A percentile compares a stretch with the other conserved stretches of the same genome.
phyloP scores from a whole-genome alignment of 2,888 invertebrate genomes.

The Mimumesa dahlbomi region DNA sequence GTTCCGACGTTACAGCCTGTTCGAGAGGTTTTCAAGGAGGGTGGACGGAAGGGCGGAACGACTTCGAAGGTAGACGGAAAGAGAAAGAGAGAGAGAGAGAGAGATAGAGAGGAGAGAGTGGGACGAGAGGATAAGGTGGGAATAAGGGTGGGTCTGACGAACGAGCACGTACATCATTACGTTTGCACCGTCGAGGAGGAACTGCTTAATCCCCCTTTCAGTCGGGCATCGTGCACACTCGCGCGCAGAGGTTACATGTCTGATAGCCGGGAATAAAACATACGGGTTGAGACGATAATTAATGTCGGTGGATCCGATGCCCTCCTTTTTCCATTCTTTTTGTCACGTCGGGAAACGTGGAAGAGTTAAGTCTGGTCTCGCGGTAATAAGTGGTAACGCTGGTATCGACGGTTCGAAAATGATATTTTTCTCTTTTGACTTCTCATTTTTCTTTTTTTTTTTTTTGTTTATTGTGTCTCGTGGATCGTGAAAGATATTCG shows the following conservation, averaged over 20 bases:
- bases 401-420: no score
- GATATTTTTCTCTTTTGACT: no score
- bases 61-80: no score
- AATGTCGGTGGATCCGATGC: slow-evolving; percentile 1
- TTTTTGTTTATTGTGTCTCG: no score
- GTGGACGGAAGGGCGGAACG: slow-evolving; percentile 36
- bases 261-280: slow-evolving; percentile 9
- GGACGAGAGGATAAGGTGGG: slow-evolving; percentile 19
- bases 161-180: slow-evolving; percentile 62
- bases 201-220: slow-evolving; percentile 52
- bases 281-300: slow-evolving; percentile 4
- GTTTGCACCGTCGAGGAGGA: slow-evolving; percentile 49
- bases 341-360: neutral
- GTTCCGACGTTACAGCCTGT: slow-evolving; percentile 41
- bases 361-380: no score
- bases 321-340: neutral
- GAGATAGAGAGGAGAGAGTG: neutral
- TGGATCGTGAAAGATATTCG: no score
- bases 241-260: slow-evolving; percentile 5
- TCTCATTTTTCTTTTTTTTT: no score
- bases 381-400: no score
- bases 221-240: slow-evolving; percentile 30
- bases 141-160: slow-evolving; percentile 33
- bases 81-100: slow-evolving; percentile 15
- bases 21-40: slow-evolving; percentile 22